These are phyloP conservation scores for Gibbula magus DNA, from an alignment of 2,888 invertebrate genomes.

Conservation along the genomic window DNA sequence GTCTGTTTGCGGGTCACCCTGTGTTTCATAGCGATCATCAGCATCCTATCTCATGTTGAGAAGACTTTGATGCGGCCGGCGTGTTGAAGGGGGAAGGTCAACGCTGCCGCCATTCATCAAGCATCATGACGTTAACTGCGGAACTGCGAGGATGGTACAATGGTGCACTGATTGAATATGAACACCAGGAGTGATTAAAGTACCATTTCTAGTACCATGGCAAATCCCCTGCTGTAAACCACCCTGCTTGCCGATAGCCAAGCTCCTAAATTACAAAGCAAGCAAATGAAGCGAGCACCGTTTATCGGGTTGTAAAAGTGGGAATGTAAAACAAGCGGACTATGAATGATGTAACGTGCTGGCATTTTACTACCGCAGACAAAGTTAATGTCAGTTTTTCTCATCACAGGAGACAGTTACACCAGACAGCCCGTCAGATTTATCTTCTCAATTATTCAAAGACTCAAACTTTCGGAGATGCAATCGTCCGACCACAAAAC, in stretches of 20 bases:
- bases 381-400: constrained; percentile 13
- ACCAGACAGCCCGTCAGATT: not conserved
- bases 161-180: constrained; percentile 1
- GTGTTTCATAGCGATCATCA: constrained; percentile 16
- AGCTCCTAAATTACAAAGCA: constrained; percentile 21
- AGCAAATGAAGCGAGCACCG: constrained; percentile 21
- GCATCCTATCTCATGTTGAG: constrained; percentile 3
- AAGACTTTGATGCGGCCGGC: constrained; percentile 14
- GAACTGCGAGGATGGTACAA: not conserved
- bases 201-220: constrained; percentile 16
- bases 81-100: not conserved
- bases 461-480: not conserved
- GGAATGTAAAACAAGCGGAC: not conserved
- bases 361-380: constrained; percentile 18
- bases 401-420: constrained; percentile 1
- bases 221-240: not conserved
- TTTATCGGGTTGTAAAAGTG: constrained; percentile 20
- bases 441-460: constrained; percentile 14
- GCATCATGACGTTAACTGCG: not conserved
- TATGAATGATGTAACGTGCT: constrained; percentile 2
- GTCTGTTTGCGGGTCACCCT: constrained; percentile 17
- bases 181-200: constrained; percentile 20
- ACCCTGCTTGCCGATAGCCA: constrained; percentile 6
- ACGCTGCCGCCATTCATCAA: not conserved
- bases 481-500: not conserved